Evolutionary conservation across 2,888 invertebrate genomes (phyloP).

Genomic region (Eristalis pertinax): DNA sequence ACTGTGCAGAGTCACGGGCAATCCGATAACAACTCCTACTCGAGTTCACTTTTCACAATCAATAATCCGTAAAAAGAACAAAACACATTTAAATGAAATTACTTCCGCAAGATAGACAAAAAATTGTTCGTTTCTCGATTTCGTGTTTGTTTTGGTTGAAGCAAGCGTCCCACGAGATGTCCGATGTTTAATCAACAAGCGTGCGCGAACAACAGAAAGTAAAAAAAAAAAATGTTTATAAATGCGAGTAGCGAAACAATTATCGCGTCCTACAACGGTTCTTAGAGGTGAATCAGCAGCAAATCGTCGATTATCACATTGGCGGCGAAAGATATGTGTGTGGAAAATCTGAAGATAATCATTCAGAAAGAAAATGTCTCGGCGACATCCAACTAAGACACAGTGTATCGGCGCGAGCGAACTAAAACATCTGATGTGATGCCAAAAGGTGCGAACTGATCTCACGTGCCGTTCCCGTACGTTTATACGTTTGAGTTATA

Average conservation of each 20-base stretch:
- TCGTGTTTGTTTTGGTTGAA: neutral
- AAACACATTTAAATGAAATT: neutral
- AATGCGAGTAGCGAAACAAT: neutral
- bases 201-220: constrained; percentile 39
- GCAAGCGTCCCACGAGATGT: constrained; percentile 4
- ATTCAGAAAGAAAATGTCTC: neutral
- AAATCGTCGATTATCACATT: constrained; percentile 42
- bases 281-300: constrained; percentile 14
- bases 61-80: neutral
- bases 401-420: constrained; percentile 27
- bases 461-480: constrained; percentile 44
- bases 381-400: no score
- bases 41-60: neutral
- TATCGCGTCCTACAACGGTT: constrained; percentile 2
- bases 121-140: neutral
- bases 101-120: constrained; percentile 30
- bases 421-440: constrained; percentile 35
- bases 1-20: neutral
- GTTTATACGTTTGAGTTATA: constrained; percentile 1
- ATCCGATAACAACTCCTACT: neutral
- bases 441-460: constrained; percentile 52
- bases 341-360: constrained; percentile 11
- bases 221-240: constrained; percentile 27
- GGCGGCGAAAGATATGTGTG: constrained; percentile 11
- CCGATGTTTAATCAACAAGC: constrained; percentile 38